Conservation (phyloP, 2,797 vertebrate species). For the Pantherophis vulpinus region DNA sequence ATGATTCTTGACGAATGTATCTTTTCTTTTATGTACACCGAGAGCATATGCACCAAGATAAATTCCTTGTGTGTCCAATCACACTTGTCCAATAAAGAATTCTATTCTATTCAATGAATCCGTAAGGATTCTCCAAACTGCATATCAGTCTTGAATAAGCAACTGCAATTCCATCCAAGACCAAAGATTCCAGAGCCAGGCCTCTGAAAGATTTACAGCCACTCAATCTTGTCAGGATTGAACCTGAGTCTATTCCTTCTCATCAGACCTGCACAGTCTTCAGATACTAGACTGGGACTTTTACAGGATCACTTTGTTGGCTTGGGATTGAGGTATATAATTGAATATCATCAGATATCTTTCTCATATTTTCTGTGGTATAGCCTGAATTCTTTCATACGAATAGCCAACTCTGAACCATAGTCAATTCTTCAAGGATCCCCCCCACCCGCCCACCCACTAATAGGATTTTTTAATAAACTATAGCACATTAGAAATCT, state of each 20-base stretch:
- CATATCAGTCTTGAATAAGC: neutral
- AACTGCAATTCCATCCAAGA: neutral
- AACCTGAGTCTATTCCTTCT: neutral
- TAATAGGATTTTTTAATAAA: neutral
- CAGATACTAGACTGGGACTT: neutral
- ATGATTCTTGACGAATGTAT: too few species aligned
- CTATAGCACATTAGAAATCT: neutral
- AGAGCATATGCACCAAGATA: too few species aligned
- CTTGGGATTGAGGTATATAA: neutral
- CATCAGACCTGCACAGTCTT: neutral
- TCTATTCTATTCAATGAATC: neutral
- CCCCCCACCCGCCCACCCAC: neutral
- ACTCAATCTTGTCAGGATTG: neutral
- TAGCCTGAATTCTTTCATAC: neutral
- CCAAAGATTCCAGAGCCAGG: neutral
- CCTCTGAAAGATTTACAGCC: neutral
- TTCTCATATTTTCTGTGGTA: neutral
- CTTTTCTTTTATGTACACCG: too few species aligned
- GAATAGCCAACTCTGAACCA: neutral
- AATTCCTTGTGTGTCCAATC: too few species aligned
- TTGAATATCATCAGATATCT: neutral
- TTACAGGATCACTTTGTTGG: neutral
- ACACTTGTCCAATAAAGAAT: too few species aligned
- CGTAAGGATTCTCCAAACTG: neutral
- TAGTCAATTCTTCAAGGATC: neutral